These are phyloP conservation scores for Conger conger DNA, from an alignment of 2,113 vertebrate genomes.

Conservation along the genomic window DNA sequence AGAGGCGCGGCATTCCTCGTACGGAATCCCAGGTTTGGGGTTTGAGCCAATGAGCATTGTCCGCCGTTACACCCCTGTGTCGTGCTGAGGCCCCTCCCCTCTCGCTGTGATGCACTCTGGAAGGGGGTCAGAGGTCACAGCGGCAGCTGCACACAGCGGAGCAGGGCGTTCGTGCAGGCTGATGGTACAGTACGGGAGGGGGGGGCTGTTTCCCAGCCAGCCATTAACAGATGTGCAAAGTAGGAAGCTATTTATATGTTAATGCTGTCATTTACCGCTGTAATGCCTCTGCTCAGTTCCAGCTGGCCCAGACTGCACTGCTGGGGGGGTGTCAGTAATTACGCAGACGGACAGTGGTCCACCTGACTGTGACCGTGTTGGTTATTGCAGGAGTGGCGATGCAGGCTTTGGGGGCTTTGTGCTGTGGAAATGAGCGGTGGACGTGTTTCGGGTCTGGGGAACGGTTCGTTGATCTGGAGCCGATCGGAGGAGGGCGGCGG, in stretches of 20 bases:
- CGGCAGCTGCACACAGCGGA: background rate
- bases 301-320: conserved; percentile 63
- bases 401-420: conserved; percentile 30
- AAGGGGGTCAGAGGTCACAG: background rate
- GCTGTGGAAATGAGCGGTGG: conserved; percentile 32
- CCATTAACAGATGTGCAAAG: conserved; percentile 75
- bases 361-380: conserved; percentile 45
- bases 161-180: background rate
- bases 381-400: conserved; percentile 51
- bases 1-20: background rate
- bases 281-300: conserved; percentile 70
- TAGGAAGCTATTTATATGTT: conserved; percentile 79
- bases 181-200: conserved; percentile 13
- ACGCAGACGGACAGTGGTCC: background rate
- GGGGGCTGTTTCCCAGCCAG: conserved; percentile 14
- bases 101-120: background rate
- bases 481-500: conserved; percentile 18
- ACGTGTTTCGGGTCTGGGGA: conserved; percentile 35
- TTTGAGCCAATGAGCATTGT: background rate
- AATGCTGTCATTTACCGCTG: conserved; percentile 77
- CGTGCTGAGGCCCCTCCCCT: background rate
- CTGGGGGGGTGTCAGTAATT: conserved; percentile 7
- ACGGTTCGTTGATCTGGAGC: conserved; percentile 31
- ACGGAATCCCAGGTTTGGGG: background rate
- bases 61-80: background rate